A percentile compares a stretch with the other conserved stretches of the same genome.
These are phyloP conservation scores for Lysandra coridon DNA, from an alignment of 2,888 invertebrate species.

Conservation along the genomic window DNA sequence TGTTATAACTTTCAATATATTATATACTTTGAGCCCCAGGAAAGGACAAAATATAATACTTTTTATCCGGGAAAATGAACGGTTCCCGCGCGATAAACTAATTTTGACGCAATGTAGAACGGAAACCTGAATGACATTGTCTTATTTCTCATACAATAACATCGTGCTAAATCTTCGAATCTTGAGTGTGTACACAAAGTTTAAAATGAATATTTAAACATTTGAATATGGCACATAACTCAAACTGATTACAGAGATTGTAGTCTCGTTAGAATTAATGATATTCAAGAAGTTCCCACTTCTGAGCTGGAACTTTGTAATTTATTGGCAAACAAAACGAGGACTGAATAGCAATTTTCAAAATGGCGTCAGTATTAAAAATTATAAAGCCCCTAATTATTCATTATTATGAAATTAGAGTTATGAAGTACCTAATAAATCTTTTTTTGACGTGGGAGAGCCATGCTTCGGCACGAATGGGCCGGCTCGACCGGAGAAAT, in stretches of 20 bases:
- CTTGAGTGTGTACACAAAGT: not conserved
- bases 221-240: slow-evolving; percentile 30
- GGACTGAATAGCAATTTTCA: slow-evolving; percentile 51
- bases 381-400: slow-evolving; percentile 29
- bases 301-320: slow-evolving; percentile 51
- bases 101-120: no score
- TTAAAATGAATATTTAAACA: slow-evolving; percentile 12
- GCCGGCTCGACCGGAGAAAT: no score
- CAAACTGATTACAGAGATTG: slow-evolving; percentile 53
- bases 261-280: slow-evolving; percentile 58
- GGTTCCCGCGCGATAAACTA: no score
- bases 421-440: not conserved
- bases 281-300: slow-evolving; percentile 56
- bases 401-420: not conserved
- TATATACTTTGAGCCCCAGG: no score
- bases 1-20: no score
- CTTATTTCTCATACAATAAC: not conserved
- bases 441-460: no score
- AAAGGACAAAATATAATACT: no score
- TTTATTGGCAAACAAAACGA: slow-evolving; percentile 57
- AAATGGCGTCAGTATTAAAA: slow-evolving; percentile 31
- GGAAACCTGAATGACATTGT: not conserved
- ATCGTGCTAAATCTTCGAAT: not conserved
- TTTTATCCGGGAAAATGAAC: no score
- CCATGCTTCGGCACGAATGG: no score